Evolutionary conservation across 2,797 vertebrate genomes (phyloP).

Genomic region (Rallus crepitans): DNA sequence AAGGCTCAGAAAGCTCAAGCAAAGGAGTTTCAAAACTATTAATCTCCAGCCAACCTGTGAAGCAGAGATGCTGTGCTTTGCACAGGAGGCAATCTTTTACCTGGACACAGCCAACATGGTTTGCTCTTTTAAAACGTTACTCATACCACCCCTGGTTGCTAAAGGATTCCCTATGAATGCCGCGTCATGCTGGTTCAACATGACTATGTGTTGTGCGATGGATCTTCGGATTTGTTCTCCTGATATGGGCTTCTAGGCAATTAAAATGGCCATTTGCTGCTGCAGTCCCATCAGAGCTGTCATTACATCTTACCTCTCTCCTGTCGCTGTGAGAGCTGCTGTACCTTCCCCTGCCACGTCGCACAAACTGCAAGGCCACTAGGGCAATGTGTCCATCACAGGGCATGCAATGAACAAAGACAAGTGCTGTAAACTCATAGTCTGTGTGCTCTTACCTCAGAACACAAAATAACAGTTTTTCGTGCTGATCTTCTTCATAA

Average conservation of each 20-base stretch:
- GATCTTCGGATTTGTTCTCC: not conserved
- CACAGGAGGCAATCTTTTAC: not conserved
- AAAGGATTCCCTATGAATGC: not conserved
- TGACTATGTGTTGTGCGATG: not conserved
- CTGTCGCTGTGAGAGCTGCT: not conserved
- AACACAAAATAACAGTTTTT: not conserved
- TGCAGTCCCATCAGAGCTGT: not conserved
- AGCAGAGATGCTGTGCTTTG: not conserved
- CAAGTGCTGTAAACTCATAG: not conserved
- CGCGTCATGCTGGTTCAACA: accelerated
- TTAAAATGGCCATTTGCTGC: not conserved
- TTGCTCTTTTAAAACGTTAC: not conserved
- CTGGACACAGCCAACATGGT: not conserved
- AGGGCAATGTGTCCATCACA: not conserved
- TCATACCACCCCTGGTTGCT: not conserved
- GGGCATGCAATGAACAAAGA: not conserved
- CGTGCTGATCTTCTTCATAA: not conserved
- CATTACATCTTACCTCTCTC: not conserved
- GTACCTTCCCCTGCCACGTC: not conserved
- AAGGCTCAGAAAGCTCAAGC: not conserved
- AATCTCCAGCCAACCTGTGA: not conserved
- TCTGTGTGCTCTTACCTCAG: not conserved
- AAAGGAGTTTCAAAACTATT: not conserved
- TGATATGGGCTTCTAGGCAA: not conserved
- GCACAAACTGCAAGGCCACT: not conserved